phyloP scores from a whole-genome alignment of 2,797 vertebrate species.

The Cirrhinus molitorella region DNA sequence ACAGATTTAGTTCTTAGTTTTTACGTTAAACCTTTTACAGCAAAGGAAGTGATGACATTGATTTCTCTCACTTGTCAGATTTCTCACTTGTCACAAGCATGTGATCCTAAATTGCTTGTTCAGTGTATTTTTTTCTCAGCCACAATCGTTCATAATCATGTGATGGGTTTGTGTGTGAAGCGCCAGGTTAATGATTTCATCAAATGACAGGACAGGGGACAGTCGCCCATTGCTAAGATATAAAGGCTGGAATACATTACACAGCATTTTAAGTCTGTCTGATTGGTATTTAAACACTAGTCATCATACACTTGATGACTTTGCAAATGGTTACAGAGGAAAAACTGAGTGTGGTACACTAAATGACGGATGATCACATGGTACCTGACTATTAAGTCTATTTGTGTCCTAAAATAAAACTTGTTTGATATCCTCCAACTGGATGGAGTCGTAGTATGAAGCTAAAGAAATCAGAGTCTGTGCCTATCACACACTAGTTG shows the following conservation, averaged over 20 bases:
- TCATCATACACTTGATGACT: background rate
- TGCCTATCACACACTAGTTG: too few relatives aligned
- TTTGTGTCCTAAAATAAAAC: background rate
- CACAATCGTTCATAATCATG: constrained; percentile 4
- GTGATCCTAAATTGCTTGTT: constrained; percentile 35
- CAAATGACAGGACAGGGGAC: background rate
- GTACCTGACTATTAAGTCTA: too few relatives aligned
- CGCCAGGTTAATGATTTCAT: constrained; percentile 37
- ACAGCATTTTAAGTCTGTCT: too few relatives aligned
- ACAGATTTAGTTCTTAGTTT: background rate
- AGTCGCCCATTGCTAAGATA: background rate
- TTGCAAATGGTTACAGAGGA: background rate
- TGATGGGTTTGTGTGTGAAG: constrained; percentile 23
- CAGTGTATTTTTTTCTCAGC: background rate
- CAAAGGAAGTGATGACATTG: background rate
- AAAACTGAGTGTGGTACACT: background rate
- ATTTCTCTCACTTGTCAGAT: background rate
- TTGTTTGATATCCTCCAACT: background rate
- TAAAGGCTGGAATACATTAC: background rate
- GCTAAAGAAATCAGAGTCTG: background rate
- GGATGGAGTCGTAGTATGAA: background rate
- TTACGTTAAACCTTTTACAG: too few relatives aligned
- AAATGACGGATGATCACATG: background rate
- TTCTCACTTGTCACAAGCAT: constrained; percentile 5
- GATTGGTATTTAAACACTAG: background rate